Conservation (phyloP, 2,113 vertebrate genomes). For the Australoheros scitulus region DNA sequence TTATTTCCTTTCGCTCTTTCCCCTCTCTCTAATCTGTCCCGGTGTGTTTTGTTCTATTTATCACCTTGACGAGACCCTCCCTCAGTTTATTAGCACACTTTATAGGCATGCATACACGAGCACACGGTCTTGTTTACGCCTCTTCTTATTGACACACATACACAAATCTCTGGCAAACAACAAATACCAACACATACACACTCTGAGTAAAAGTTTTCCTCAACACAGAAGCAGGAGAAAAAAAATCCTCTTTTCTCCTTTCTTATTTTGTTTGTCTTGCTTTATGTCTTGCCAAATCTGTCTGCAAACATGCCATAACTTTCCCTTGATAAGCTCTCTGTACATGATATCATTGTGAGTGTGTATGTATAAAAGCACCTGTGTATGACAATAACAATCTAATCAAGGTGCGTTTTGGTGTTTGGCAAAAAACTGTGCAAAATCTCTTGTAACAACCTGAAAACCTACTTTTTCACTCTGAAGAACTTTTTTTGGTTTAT, state of each 20-base stretch:
- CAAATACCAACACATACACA: background rate
- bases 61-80: constrained; percentile 70
- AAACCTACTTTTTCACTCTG: constrained; percentile 29
- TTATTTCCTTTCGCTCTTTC: constrained; percentile 15
- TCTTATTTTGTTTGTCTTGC: constrained; percentile 39
- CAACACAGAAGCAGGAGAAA: background rate
- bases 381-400: background rate
- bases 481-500: constrained; percentile 5
- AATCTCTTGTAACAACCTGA: constrained; percentile 16
- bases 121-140: constrained; percentile 13
- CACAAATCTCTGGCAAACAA: constrained; percentile 44
- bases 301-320: constrained; percentile 34
- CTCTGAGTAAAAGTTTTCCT: constrained; percentile 30
- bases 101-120: background rate
- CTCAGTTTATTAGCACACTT: constrained; percentile 70
- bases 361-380: constrained; percentile 2
- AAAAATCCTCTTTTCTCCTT: constrained; percentile 29
- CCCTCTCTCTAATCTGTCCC: constrained; percentile 44
- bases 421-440: constrained; percentile 8
- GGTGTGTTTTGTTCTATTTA: constrained; percentile 67
- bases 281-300: constrained; percentile 59
- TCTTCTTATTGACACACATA: constrained; percentile 43
- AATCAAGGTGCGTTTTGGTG: constrained; percentile 4
- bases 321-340: constrained; percentile 10
- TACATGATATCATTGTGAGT: constrained; percentile 21